Evolutionary conservation across 2,888 invertebrate genomes (phyloP), one percentile per base, ranked within the genome.

Genomic region (Cetonia aurata): DNA sequence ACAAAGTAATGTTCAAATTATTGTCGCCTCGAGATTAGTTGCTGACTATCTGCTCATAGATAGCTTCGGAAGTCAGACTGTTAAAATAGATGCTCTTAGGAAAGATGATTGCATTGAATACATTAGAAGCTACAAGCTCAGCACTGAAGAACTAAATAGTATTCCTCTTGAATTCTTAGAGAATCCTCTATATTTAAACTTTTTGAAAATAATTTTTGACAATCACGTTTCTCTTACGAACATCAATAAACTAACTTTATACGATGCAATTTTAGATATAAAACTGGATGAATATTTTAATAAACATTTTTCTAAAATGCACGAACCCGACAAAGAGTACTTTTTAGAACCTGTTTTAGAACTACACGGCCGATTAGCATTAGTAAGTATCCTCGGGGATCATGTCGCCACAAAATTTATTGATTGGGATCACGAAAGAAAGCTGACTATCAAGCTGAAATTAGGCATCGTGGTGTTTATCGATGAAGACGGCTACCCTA

Each of bases 111-210:
- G 37, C 13, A 55, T 12, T 3, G 55, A 6, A 3, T 55, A 55
- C 33, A n/a, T 33, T 13, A 12, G 1, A 33, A 3, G 13, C 3
- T 55, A 37, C n/a, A 31, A 55, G 1, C 8, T 55, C 2, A 37
- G 8, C 13, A 12, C 12, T 6, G 4, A 37, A 8, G 13, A 37
- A 55, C n/a, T 55, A 37, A 13, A 6, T n/a, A 55, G 37, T 6
- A 8, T 55, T 37, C 33, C 55, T 12, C 15, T 15, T 15, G 55
- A 55, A 33, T 37, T 55, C 33, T n/a, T 33, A 55, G 37, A 33
- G 37, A 55, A 33, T 55, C 55, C 55, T 3, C 2, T 55, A 6
- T 33, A 55, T n/a, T 37, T 55, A 37, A 55, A 55, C 15, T 55
- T 55, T n/a, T 15, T 55, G n/a, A n/a, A 33, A 33, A 55, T 37